Base-by-base conservation (phyloP, 1,140 invertebrate species). In the Maconellicoccus hirsutus region DNA sequence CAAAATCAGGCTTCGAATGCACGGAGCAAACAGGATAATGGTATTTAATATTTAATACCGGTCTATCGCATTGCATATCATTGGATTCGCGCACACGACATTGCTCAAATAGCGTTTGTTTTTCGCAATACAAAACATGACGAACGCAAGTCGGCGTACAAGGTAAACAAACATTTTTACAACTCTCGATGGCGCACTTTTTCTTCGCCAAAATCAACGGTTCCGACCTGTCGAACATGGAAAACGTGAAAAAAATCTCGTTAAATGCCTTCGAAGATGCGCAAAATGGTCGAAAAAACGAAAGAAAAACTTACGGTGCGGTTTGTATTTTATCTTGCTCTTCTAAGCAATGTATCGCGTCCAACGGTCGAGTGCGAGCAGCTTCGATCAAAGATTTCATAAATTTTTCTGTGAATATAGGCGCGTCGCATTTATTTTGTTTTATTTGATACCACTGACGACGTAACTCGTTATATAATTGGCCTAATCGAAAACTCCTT, bases 1-100 rank as follows among this genome's bases (percentile, higher is more conserved):
- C 61, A 26, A 66, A 66, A 66, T 66, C 21, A 23, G 61, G 16
- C 61, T 66, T 66, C 61, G 61, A 66, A 26, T 66, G 61, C 19
- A 66, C 1, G 8, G 61, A 66, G 22, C 61, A 66, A 66, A 66
- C 61, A 6, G 61, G 61, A 66, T 66, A 66, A 66, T 66, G 10
- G 22, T 25, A 23, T 66, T 23, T 66, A 19, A 66, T 66, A 25
- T 66, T 66, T 14, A 66, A 19, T 4, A 66, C 61, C 4, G 61
- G 61, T 26, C 16, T 66, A 25, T 66, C 61, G 61, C 61, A 66
- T 16, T 66, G 61, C 2, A 66, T 3, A 22, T 26, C 21, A 16
- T 66, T 66, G 6, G 61, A 66, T 8, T 66, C 61, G 22, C 22
- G 61, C 6, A 66, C 19, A 16, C 61, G 61, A 25, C 61, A 66